Percentiles rank a stretch among this genome's conserved stretches.
These are phyloP conservation scores for Macaria notata DNA, from an alignment of 2,888 invertebrate genomes.

Conservation along the genomic window DNA sequence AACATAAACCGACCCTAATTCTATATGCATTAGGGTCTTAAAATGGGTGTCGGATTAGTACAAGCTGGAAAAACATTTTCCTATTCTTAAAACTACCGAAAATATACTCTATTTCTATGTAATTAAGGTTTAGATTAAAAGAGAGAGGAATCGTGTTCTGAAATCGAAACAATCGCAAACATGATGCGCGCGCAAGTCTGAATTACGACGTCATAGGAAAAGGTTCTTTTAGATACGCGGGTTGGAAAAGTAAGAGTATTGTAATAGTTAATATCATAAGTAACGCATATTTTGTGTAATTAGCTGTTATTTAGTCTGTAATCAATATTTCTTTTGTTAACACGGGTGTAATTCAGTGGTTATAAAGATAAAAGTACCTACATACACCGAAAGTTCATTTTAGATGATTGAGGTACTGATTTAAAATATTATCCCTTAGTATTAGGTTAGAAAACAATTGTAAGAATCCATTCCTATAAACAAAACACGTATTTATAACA, in stretches of 20 bases:
- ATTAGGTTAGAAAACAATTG: too few species aligned
- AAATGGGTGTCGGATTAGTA: too few species aligned
- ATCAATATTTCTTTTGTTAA: not conserved
- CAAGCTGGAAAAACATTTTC: too few species aligned
- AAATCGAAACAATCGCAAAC: conserved; percentile 71
- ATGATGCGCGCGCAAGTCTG: conserved; percentile 70
- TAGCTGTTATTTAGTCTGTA: not conserved
- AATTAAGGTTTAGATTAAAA: too few species aligned
- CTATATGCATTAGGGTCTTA: too few species aligned
- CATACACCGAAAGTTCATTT: not conserved
- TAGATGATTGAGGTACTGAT: not conserved
- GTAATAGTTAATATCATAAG: not conserved
- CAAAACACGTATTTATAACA: too few species aligned
- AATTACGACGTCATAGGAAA: conserved; percentile 48
- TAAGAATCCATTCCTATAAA: too few species aligned
- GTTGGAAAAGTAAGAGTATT: not conserved
- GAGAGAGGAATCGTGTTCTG: not conserved
- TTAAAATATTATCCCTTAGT: too few species aligned
- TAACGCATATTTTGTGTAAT: too few species aligned
- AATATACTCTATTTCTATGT: too few species aligned
- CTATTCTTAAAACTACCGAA: too few species aligned
- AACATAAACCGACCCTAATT: too few species aligned
- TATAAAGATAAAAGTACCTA: not conserved
- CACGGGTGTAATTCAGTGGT: not conserved
- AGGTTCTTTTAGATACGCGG: conserved; percentile 47